Evolutionary conservation across 2,888 invertebrate genomes (phyloP).

Genomic region (Idaea biselata): DNA sequence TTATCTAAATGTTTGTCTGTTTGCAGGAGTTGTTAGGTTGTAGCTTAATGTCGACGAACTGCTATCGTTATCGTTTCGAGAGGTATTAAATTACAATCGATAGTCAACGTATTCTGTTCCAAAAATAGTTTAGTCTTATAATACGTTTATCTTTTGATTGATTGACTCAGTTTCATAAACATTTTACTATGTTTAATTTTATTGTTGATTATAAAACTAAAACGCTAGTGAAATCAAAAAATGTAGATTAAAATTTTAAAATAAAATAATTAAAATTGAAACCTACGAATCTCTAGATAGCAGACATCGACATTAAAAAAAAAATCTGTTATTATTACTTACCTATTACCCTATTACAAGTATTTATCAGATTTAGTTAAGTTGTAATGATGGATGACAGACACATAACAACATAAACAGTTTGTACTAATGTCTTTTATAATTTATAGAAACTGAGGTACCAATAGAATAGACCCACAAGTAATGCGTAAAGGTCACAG

Average conservation of each 20-base stretch:
- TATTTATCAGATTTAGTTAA: too few species aligned
- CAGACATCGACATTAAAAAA: too few species aligned
- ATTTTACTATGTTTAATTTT: not conserved
- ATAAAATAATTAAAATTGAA: too few species aligned
- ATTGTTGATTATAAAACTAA: too few species aligned
- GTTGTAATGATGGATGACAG: too few species aligned
- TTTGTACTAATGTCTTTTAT: not conserved
- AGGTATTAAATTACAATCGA: conserved; percentile 33
- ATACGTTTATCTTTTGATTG: conserved; percentile 16
- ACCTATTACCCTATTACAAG: too few species aligned
- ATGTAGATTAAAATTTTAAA: too few species aligned
- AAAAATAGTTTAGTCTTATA: conserved; percentile 24
- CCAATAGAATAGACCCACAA: conserved; percentile 6
- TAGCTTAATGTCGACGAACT: conserved; percentile 42
- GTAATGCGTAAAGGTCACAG: conserved; percentile 73
- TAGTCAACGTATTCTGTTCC: conserved; percentile 28
- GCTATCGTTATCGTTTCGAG: conserved; percentile 43
- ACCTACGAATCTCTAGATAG: too few species aligned
- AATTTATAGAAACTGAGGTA: conserved; percentile 15
- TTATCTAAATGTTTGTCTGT: conserved; percentile 11
- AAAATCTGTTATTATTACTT: too few species aligned
- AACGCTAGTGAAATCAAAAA: too few species aligned
- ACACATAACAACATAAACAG: not conserved
- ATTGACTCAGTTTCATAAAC: conserved; percentile 10
- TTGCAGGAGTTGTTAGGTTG: conserved; percentile 7